phyloP scores from a whole-genome alignment of 2,113 vertebrate species.

The Noctilio leporinus region DNA sequence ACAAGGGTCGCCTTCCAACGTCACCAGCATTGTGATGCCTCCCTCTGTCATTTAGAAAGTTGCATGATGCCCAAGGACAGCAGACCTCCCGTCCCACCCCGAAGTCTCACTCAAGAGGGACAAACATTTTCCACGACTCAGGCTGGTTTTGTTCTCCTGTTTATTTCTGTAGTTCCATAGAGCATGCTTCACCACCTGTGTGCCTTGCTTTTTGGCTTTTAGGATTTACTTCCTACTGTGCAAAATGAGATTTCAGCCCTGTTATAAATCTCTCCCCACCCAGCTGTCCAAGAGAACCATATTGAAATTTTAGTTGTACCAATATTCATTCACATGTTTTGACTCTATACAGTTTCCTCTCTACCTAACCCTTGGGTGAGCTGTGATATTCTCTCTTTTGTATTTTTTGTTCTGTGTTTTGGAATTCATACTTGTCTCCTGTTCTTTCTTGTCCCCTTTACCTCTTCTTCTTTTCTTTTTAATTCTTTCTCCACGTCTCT shows the following conservation, averaged over 20 bases:
- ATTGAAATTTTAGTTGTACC: not conserved
- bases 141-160: not conserved
- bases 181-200: not conserved
- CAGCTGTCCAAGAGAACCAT: not conserved
- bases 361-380: not conserved
- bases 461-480: not conserved
- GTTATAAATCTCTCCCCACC: not conserved
- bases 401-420: not conserved
- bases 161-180: not conserved
- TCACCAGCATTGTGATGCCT: not conserved
- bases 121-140: not conserved
- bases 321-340: not conserved
- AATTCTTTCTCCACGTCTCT: not conserved
- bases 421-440: not conserved
- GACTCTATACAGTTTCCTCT: not conserved
- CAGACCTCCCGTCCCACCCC: rapidly evolving
- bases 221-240: not conserved
- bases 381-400: not conserved
- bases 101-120: not conserved
- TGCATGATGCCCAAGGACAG: not conserved
- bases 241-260: not conserved
- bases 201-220: not conserved
- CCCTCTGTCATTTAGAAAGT: not conserved
- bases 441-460: not conserved
- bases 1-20: not conserved